A percentile compares a stretch with the other conserved stretches of the same genome.
phyloP scores from a whole-genome alignment of 2,797 vertebrate genomes.

The Leptatherina wallacei region DNA sequence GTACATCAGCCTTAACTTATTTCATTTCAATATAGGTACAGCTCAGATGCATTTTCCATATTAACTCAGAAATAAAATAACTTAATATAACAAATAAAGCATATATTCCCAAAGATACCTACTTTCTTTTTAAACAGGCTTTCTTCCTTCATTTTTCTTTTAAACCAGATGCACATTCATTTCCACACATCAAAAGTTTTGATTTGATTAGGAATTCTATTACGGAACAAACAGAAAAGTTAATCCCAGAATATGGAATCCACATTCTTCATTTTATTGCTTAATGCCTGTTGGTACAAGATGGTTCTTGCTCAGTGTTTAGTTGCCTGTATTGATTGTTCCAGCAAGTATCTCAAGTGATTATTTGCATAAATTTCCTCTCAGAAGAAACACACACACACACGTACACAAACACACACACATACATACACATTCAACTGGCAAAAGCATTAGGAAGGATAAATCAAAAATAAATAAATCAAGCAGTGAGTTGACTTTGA shows the following conservation, averaged over 20 bases:
- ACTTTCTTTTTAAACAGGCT: too few species aligned
- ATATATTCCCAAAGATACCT: neutral
- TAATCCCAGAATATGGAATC: conserved; percentile 48
- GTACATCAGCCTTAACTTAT: conserved; percentile 47
- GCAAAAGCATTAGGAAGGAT: conserved; percentile 69
- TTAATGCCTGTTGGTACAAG: conserved; percentile 65
- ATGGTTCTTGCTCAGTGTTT: conserved; percentile 55
- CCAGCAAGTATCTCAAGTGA: conserved; percentile 70
- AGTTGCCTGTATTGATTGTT: conserved; percentile 64
- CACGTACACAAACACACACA: neutral
- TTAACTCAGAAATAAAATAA: conserved; percentile 48
- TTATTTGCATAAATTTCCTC: conserved; percentile 72
- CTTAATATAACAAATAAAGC: conserved; percentile 37
- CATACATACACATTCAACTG: conserved; percentile 44
- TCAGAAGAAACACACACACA: conserved; percentile 64
- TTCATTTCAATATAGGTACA: conserved; percentile 29
- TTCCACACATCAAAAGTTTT: conserved; percentile 40
- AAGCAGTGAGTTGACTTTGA: conserved; percentile 71
- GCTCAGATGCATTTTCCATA: conserved; percentile 32
- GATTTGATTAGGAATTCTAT: conserved; percentile 38
- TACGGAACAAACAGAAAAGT: conserved; percentile 37
- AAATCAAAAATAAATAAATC: conserved; percentile 81
- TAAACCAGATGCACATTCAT: conserved; percentile 33
- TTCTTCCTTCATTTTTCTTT: neutral
- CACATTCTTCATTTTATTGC: conserved; percentile 66